Base-by-base conservation (phyloP, 2,888 invertebrate species). In the Hyppa rectilinea region DNA sequence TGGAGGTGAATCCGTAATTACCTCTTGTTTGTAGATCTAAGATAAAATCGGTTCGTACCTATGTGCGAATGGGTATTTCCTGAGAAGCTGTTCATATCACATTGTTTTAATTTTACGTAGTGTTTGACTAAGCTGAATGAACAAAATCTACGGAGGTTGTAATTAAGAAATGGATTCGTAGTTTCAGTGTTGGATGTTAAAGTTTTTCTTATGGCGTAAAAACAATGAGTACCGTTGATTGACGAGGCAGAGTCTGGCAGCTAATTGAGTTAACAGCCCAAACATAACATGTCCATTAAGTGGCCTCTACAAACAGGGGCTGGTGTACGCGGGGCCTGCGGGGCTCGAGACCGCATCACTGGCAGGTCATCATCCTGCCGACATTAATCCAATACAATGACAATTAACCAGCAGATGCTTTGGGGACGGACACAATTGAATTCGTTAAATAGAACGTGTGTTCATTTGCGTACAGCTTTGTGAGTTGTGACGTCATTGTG, bases 261-360 rank as follows among this genome's bases (percentile, higher is more conserved):
- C 92, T 95, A 95, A 95, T 95, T 93, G 87, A 94, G 94, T 95
- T 94, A 95, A 92, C 95, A 92, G 88, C 78, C 87, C 82, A 88
- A 92, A 94, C 94, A 95, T 88, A 93, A 89, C 91, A 91, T 92
- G 86, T 93, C 93, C 94, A 95, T 95, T 95, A 95, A 87, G 87
- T 87, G 75, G 76, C 61, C 85, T 89, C 84, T 82, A 89, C 89
- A 92, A 92, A 93, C 89, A 91, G 79, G 82, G 85, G 71, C 75
- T 77, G 74, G 62, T 80, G 78, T 63, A 77, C 74, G 78, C 72
- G 77, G 45, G 72, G 61, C 23, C n/a, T 69, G 71, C 60, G 66
- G 72, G 63, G 36, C 36, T 20, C 23, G 14, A 47, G 43, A 55
- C 64, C 76, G 60, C 68, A 63, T 79, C 53, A 70, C 69, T 59